phyloP scores from a whole-genome alignment of 2,113 vertebrate genomes.

The Zingel zingel region DNA sequence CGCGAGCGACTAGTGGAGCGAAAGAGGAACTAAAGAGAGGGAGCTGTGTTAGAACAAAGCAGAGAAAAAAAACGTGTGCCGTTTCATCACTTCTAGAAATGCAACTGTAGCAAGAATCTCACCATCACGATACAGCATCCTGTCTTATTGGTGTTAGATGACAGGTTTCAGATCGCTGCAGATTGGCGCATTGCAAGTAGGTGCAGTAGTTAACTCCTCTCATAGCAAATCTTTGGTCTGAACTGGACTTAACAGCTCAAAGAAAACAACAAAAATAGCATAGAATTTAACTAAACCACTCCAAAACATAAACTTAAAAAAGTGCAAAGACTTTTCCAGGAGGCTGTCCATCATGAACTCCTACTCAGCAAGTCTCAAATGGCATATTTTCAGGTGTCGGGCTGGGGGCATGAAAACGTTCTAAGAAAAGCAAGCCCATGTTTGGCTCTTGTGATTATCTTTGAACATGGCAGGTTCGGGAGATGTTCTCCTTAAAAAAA shows the following conservation, averaged over 20 bases:
- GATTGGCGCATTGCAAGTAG: too few relatives aligned
- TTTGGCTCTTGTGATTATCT: slow-evolving; percentile 48
- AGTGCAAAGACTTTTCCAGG: slow-evolving; percentile 76
- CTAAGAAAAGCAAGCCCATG: background rate
- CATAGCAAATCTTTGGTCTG: too few relatives aligned
- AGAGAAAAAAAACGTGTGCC: too few relatives aligned
- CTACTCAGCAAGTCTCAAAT: slow-evolving; percentile 49
- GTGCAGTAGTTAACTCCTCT: too few relatives aligned
- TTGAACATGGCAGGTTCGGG: slow-evolving; percentile 58
- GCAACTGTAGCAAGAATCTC: too few relatives aligned
- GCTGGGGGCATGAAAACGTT: slow-evolving; percentile 1
- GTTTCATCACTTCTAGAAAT: too few relatives aligned
- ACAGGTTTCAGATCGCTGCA: too few relatives aligned
- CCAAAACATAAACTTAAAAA: slow-evolving; percentile 57
- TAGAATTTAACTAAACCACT: slow-evolving; percentile 67
- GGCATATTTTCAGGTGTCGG: slow-evolving; percentile 11
- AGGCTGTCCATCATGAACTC: slow-evolving; percentile 54
- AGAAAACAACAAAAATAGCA: slow-evolving; percentile 30
- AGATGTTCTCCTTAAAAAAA: slow-evolving; percentile 86
- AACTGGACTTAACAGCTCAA: slow-evolving; percentile 24
- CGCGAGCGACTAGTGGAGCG: too few relatives aligned
- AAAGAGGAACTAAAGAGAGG: too few relatives aligned
- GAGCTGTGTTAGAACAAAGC: too few relatives aligned
- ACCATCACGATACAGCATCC: too few relatives aligned
- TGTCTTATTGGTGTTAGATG: too few relatives aligned